Percentiles rank a stretch among this genome's conserved stretches.
These are phyloP conservation scores for Antigone vipio DNA, from an alignment of 2,113 vertebrate genomes.

Conservation along the genomic window DNA sequence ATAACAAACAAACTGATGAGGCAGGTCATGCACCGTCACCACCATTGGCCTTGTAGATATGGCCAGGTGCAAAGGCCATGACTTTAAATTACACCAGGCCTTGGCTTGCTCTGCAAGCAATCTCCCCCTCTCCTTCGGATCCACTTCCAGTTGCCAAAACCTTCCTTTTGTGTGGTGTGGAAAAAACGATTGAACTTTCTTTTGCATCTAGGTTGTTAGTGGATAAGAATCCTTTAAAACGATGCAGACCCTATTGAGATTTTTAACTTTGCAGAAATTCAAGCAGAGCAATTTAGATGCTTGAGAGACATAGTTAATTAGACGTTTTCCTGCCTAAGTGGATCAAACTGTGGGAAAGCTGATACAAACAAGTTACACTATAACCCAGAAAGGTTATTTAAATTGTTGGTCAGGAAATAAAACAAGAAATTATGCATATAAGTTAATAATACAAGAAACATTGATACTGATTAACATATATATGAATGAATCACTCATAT, in stretches of 20 bases:
- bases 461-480: not conserved
- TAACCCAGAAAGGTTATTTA: not conserved
- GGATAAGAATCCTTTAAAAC: not conserved
- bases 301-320: not conserved
- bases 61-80: not conserved
- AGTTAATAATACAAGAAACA: not conserved
- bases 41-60: not conserved
- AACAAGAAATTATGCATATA: not conserved
- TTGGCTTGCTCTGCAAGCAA: not conserved
- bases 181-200: not conserved
- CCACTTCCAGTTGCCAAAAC: not conserved
- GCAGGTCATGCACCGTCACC: not conserved
- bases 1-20: not conserved
- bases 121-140: not conserved
- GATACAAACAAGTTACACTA: not conserved
- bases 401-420: not conserved
- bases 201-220: not conserved
- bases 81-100: not conserved
- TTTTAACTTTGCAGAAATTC: not conserved
- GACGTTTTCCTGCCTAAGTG: not conserved
- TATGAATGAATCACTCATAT: rapidly evolving
- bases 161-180: not conserved
- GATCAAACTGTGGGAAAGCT: not conserved
- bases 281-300: not conserved
- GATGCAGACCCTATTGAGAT: not conserved